Conservation (phyloP, 2,113 vertebrate species). For the Uria aalge region DNA sequence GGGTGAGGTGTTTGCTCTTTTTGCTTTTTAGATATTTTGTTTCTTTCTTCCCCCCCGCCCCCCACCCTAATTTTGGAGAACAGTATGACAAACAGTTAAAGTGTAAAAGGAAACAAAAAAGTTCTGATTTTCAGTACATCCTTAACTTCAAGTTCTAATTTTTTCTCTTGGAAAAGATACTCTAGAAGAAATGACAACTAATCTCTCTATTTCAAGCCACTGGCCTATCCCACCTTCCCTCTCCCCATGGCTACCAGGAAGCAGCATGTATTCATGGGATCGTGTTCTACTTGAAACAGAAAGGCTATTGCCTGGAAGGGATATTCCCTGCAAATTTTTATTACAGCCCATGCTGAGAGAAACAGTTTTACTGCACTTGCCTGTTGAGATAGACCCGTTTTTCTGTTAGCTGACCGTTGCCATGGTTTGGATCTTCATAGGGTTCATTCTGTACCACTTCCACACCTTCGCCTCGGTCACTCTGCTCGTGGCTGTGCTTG, state of each 20-base stretch:
- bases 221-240: background rate
- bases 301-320: background rate
- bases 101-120: background rate
- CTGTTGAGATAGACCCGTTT: conserved; percentile 98
- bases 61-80: background rate
- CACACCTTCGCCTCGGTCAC: conserved; percentile 93
- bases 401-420: conserved; percentile 93
- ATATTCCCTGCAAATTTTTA: background rate
- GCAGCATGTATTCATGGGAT: background rate
- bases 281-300: background rate
- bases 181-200: background rate
- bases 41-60: rapidly evolving
- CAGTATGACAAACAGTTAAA: background rate
- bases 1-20: background rate
- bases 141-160: background rate
- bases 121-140: background rate
- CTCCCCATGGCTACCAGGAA: background rate
- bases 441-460: conserved; percentile 95
- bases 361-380: conserved; percentile 61
- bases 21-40: background rate
- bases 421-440: conserved; percentile 88
- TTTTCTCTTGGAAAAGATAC: background rate
- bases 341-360: background rate
- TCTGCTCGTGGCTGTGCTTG: conserved; percentile 95
- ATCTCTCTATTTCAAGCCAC: background rate